A percentile compares a stretch with the other conserved stretches of the same genome.
These are phyloP conservation scores for Hycleus cichorii DNA, from an alignment of 1,140 invertebrate genomes.

Conservation along the genomic window DNA sequence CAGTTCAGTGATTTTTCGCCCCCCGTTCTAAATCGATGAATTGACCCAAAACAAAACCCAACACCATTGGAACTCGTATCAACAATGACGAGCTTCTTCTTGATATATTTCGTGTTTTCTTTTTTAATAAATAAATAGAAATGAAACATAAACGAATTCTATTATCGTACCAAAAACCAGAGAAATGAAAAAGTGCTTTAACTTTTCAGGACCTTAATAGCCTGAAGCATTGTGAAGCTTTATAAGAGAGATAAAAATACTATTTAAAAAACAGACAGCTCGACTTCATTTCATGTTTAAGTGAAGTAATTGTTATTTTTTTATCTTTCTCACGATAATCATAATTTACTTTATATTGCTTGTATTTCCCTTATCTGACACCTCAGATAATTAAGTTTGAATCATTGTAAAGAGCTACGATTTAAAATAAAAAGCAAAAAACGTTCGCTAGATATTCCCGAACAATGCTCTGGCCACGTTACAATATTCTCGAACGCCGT, in stretches of 20 bases:
- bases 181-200: conserved; percentile 13
- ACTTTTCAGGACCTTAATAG: conserved; percentile 13
- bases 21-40: conserved; percentile 2
- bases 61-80: conserved; percentile 4
- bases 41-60: conserved; percentile 3
- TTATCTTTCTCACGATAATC: conserved; percentile 10
- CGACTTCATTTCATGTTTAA: conserved; percentile 12
- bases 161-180: background rate
- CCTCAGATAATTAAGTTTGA: no score
- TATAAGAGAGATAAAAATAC: conserved; percentile 12
- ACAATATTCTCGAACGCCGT: no score
- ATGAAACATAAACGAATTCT: conserved; percentile 1
- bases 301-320: conserved; percentile 11
- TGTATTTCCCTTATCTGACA: background rate
- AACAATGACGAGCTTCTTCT: conserved; percentile 3
- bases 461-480: no score
- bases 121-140: background rate
- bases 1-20: conserved; percentile 1
- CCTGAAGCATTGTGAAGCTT: conserved; percentile 9
- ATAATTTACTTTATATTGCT: conserved; percentile 12
- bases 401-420: no score
- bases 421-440: no score
- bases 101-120: background rate
- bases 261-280: conserved; percentile 13
- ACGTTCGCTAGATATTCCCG: no score